Evolutionary conservation across 2,113 vertebrate species (phyloP).

Genomic region (Rhinolophus sinicus): DNA sequence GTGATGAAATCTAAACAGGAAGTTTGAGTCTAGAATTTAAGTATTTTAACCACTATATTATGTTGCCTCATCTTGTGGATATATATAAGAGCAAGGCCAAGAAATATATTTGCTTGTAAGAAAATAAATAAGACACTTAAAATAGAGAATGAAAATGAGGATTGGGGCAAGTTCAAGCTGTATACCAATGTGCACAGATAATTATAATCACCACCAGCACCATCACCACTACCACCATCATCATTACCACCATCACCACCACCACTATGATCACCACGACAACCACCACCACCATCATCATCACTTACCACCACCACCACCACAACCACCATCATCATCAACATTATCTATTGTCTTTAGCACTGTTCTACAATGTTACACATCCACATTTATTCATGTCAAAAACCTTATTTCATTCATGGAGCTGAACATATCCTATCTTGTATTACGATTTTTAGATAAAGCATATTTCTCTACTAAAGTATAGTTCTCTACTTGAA

Average conservation of each 20-base stretch:
- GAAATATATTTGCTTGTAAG: neutral
- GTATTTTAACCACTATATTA: neutral
- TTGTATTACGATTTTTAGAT: neutral
- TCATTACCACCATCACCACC: too few species aligned
- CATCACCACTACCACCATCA: neutral
- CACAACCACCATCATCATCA: too few species aligned
- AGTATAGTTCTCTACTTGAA: neutral
- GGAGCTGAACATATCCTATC: neutral
- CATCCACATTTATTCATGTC: neutral
- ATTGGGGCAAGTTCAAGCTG: neutral
- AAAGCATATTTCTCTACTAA: neutral
- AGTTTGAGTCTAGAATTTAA: neutral
- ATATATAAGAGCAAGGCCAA: neutral
- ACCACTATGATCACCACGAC: too few species aligned
- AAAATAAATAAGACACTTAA: neutral
- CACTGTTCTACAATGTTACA: neutral
- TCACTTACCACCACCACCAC: too few species aligned
- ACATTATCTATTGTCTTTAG: neutral
- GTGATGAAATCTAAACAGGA: neutral
- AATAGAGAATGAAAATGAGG: neutral
- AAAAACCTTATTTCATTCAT: neutral
- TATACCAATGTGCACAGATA: neutral
- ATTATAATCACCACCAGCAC: neutral
- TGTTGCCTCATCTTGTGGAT: neutral
- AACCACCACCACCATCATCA: too few species aligned